Base-by-base conservation (phyloP, 2,113 vertebrate species). In the Promerops cafer region DNA sequence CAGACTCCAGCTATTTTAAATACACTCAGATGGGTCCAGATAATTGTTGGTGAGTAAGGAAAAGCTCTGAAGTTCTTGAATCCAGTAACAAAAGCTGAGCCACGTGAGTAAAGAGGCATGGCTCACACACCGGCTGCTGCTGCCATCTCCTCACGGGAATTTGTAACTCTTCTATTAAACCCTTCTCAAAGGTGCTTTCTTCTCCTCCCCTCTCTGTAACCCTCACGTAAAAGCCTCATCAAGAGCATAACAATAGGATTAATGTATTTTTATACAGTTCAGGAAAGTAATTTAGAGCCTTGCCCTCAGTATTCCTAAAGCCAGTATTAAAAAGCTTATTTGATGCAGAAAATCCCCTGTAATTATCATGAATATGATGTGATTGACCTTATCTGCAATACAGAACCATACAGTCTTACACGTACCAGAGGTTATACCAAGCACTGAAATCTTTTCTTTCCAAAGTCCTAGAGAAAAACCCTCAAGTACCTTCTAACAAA, bases 71-170 rank as follows among this genome's bases (percentile, higher is more conserved):
- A 79, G 53, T 31, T 42, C 19, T 26, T 54, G 50, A 60, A 69
- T 17, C 10, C 6, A 28, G 37, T 15, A 26, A 60, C 19, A 54
- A 45, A 70, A 6, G 44, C 54, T 56, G 65, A 91, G 44, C 14
- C 22, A 45, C 11, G 24, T 1, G 7, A 77, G 50, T n/a, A 24
- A 45, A n/a, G 80, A 57, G 10, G 21, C 14, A 16, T 0, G 0
- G 12, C 86, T 87, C 12, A 3, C 50, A 28, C 3, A 14, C 12
- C 2, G 13, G 23, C 57, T 49, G 77, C 79, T 63, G 59, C 70
- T 50, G 57, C 71, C n/a, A 28, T 3, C 61, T 44, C 70, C 65
- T 52, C 77, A 20, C 0, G 0, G 39, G 35, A 50, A 72, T 50
- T 16, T 35, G 6, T 47, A 50, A 17, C 8, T 50, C 27, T 19